Percentiles rank a stretch among this genome's conserved stretches.
These are phyloP conservation scores for Drosophila kambysellisi DNA, from an alignment of 2,888 invertebrate genomes.

Conservation along the genomic window DNA sequence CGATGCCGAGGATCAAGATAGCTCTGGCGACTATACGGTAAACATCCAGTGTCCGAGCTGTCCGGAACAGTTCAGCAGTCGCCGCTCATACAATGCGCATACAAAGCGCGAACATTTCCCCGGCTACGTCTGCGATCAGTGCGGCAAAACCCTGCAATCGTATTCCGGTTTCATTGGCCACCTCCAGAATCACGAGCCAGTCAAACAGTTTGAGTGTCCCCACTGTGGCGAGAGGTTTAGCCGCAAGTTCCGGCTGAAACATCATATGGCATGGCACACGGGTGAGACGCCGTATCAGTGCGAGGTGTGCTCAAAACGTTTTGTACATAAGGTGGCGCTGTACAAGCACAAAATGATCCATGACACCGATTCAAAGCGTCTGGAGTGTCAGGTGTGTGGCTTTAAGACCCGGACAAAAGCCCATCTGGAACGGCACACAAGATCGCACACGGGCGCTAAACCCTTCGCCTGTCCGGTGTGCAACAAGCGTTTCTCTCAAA, in stretches of 20 bases:
- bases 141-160: slow-evolving; percentile 72
- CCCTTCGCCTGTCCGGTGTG: slow-evolving; percentile 73
- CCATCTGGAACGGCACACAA: slow-evolving; percentile 85
- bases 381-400: slow-evolving; percentile 83
- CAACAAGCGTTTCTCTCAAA: slow-evolving; percentile 75
- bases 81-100: slow-evolving; percentile 69
- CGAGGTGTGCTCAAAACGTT: slow-evolving; percentile 70
- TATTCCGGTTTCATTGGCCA: slow-evolving; percentile 75
- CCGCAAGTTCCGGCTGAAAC: slow-evolving; percentile 69
- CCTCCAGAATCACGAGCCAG: slow-evolving; percentile 68
- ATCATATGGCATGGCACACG: slow-evolving; percentile 78
- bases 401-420: slow-evolving; percentile 85
- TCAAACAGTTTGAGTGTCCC: slow-evolving; percentile 74
- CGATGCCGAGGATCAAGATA: slow-evolving; percentile 64
- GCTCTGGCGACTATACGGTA: slow-evolving; percentile 63
- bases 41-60: slow-evolving; percentile 72
- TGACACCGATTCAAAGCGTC: slow-evolving; percentile 74
- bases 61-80: slow-evolving; percentile 60
- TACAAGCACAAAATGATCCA: slow-evolving; percentile 78
- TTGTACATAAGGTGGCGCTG: slow-evolving; percentile 76
- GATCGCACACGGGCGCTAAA: slow-evolving; percentile 85
- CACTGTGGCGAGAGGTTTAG: slow-evolving; percentile 73
- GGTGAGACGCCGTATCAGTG: slow-evolving; percentile 76
- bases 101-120: slow-evolving; percentile 73
- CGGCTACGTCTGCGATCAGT: slow-evolving; percentile 76